Conservation (phyloP, 1,140 invertebrate genomes). For the Diorhabda sublineata region DNA sequence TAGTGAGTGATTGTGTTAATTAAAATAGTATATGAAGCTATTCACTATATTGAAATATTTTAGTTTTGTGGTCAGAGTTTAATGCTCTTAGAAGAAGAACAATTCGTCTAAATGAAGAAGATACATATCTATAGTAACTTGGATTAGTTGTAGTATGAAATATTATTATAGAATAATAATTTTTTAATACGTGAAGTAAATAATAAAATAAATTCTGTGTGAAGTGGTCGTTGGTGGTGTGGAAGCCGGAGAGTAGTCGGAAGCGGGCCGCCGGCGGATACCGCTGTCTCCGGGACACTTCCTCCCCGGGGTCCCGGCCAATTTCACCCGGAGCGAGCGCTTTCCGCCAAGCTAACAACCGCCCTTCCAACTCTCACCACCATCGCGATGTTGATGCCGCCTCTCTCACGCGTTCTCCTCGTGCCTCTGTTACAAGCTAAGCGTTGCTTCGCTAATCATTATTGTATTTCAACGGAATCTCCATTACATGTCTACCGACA, state of each 20-base stretch:
- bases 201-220: conserved; percentile 39
- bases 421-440: not conserved
- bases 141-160: not conserved
- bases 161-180: not conserved
- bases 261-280: conserved; percentile 47
- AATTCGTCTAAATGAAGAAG: too few relatives aligned
- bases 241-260: conserved; percentile 39
- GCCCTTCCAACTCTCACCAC: not conserved
- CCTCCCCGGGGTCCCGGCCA: conserved; percentile 46
- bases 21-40: too few relatives aligned
- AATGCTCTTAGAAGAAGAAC: too few relatives aligned
- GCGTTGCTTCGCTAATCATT: not conserved
- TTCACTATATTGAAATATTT: too few relatives aligned
- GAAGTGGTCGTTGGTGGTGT: conserved; percentile 40
- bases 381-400: conserved; percentile 11
- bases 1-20: too few relatives aligned
- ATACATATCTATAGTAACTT: too few relatives aligned
- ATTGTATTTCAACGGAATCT: not conserved
- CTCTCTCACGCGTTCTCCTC: conserved; percentile 5
- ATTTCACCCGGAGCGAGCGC: conserved; percentile 48
- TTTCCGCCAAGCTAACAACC: conserved; percentile 34
- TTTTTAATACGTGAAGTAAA: conserved; percentile 3
- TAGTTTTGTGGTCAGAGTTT: too few relatives aligned
- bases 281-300: conserved; percentile 49
- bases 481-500: too few relatives aligned